Evolutionary conservation across 2,888 invertebrate species (phyloP).

Genomic region (Mythimna ferrago): DNA sequence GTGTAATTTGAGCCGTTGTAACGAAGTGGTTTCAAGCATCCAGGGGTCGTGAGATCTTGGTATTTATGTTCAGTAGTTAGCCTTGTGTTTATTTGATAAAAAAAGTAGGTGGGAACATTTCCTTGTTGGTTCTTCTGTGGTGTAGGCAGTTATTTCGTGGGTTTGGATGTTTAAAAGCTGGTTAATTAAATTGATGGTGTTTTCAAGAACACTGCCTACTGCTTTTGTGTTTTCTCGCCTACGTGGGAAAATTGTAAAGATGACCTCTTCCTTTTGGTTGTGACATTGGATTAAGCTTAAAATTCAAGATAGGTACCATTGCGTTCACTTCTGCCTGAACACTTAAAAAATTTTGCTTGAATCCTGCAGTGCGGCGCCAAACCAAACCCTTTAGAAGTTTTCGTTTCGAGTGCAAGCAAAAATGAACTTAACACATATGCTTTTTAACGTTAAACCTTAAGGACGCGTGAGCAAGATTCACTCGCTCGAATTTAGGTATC

Average conservation of each 20-base stretch:
- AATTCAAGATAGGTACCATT: too few species aligned
- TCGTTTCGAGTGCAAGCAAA: too few species aligned
- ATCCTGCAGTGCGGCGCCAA: too few species aligned
- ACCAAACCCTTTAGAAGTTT: too few species aligned
- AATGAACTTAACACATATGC: too few species aligned
- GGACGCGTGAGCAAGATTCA: too few species aligned
- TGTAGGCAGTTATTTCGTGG: constrained; percentile 63
- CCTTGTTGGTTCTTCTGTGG: constrained; percentile 69
- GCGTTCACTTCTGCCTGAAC: too few species aligned
- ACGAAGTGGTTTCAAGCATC: constrained; percentile 28
- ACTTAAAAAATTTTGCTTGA: too few species aligned
- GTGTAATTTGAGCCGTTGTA: constrained; percentile 49
- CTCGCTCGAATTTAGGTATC: too few species aligned
- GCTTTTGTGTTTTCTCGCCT: constrained; percentile 33
- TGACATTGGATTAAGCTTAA: not conserved
- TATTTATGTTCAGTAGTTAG: constrained; percentile 63
- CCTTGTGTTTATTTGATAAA: constrained; percentile 72
- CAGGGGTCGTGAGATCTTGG: constrained; percentile 61
- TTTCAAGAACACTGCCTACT: constrained; percentile 53
- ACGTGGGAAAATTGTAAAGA: constrained; percentile 22
- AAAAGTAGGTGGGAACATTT: constrained; percentile 71
- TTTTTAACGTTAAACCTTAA: too few species aligned
- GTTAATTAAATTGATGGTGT: constrained; percentile 59
- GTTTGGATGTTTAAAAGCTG: constrained; percentile 29
- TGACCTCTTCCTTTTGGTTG: not conserved